Base-by-base conservation (phyloP, 2,888 invertebrate genomes). In the Autographa gamma region DNA sequence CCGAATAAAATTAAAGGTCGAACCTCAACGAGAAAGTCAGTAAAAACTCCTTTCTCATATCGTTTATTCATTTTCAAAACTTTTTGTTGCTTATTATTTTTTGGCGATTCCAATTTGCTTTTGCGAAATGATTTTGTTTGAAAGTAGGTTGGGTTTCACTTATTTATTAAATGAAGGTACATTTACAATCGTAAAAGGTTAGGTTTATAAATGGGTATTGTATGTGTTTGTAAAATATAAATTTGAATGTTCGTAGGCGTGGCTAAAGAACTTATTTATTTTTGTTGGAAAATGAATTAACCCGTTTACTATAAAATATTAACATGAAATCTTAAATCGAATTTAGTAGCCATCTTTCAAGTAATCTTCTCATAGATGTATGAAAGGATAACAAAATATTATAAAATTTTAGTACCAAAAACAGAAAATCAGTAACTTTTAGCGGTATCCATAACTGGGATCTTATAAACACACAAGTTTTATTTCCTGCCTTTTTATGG, bases 91-190 rank as follows among this genome's bases (percentile, higher is more conserved):
- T 41, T 79, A 69, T 77, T 74, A 77, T 66, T 76, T 77, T 74
- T 63, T 70, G 18, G 19, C 67, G 63, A 73, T 80, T 70, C 65
- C 74, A 86, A 83, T 83, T 82, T 77, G 63, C 66, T 60, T 71
- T 67, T 63, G 38, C 56, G 62, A 66, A 64, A 68, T 63, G 56
- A 65, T 71, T 63, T 58, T 41, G 60, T 71, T 66, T 60, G 5
- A 32, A 54, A 66, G 63, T 52, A 64, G 67, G 69, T 62, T 7
- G 60, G 38, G 60, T 60, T 61, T 63, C 70, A 68, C 70, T 81
- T 79, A 68, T 69, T n/a, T 11, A 16, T 41, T 41, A 13, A 43
- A 76, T 48, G 19, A 11, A 18, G 19, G 54, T 19, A 54, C 13
- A 13, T 3, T 58, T 32, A 25, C 62, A 18, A 2, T 25, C 58